Percentiles rank a stretch among this genome's conserved stretches.
Evolutionary conservation across 2,113 vertebrate species (phyloP).

Genomic region (Mormyrus iriodes): DNA sequence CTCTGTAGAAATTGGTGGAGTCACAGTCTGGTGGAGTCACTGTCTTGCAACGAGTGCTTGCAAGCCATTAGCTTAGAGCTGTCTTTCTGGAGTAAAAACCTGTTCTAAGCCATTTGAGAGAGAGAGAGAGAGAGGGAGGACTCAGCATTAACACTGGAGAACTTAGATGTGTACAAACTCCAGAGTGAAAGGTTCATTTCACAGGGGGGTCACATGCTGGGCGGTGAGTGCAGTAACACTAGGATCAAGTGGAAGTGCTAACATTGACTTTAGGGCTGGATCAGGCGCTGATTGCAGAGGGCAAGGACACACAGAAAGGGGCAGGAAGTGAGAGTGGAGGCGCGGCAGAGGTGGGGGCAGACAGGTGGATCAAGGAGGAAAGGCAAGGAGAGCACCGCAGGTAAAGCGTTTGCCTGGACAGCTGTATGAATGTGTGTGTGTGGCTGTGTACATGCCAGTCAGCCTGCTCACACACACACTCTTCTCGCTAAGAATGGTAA

Average conservation of each 20-base stretch:
- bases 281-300: not conserved
- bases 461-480: not conserved
- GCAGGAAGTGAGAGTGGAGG: not conserved
- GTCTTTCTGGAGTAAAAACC: not conserved
- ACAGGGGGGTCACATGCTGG: not conserved
- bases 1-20: not conserved
- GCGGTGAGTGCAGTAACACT: not conserved
- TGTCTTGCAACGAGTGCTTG: not conserved
- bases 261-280: constrained; percentile 5
- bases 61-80: not conserved
- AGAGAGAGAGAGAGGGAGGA: not conserved
- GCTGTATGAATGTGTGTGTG: not conserved
- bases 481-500: not conserved
- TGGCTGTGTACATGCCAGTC: not conserved
- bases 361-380: not conserved
- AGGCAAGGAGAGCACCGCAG: not conserved
- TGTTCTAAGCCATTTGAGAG: not conserved
- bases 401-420: not conserved
- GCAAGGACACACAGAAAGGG: not conserved
- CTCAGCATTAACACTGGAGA: not conserved
- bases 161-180: not conserved
- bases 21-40: not conserved
- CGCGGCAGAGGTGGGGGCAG: not conserved
- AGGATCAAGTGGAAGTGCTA: constrained; percentile 1
- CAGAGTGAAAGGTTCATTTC: not conserved